Evolutionary conservation across 1,140 invertebrate genomes (phyloP), one percentile per base, ranked within the genome.

Genomic region (Tetragonula clypearis): DNA sequence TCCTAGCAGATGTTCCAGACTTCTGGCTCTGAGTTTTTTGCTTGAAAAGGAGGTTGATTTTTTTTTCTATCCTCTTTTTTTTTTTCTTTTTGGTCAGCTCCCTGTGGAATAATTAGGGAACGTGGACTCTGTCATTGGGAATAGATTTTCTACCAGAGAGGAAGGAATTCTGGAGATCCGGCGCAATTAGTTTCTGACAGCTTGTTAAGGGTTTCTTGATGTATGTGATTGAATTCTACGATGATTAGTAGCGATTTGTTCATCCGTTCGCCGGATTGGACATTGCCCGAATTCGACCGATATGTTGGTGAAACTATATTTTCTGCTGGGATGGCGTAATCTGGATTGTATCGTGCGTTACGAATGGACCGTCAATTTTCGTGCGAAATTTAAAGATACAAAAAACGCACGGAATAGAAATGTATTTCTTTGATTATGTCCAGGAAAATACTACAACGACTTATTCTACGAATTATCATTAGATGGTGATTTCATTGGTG

Each of bases 1-100:
- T 91, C 91, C 88, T 87, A 90, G 9, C 85, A 86, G 82, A 89
- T 75, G 85, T 84, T 81, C 49, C 79, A 12, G 77, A 53, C 68
- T 30, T 41, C 35, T 35, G 69, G 2, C 4, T 1, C 12, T 6
- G 0, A 15, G 14, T 2, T 76, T 82, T 76, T 79, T 79, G 62
- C n/a, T 23, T 66, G 1, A 9, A 0, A n/a, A 4, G 23, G 4
- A 9, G 69, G 1, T n/a, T 11, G 41, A 2, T 8, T 12, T 49
- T n/a, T 73, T 53, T 26, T n/a, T 26, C 12, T 23, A 12, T 14
- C 4, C n/a, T 14, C 0, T n/a, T 0, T 65, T 49, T 8, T 49
- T 49, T 49, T 49, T 49, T 8, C 9, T 49, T 49, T 49, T 49
- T 49, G 41, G 41, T 49, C 41, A 3, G 17, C 11, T 41, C 71